Percentiles rank a stretch among this genome's conserved stretches.
Evolutionary conservation across 2,888 invertebrate species (phyloP).

Genomic region (Unio delphinus): DNA sequence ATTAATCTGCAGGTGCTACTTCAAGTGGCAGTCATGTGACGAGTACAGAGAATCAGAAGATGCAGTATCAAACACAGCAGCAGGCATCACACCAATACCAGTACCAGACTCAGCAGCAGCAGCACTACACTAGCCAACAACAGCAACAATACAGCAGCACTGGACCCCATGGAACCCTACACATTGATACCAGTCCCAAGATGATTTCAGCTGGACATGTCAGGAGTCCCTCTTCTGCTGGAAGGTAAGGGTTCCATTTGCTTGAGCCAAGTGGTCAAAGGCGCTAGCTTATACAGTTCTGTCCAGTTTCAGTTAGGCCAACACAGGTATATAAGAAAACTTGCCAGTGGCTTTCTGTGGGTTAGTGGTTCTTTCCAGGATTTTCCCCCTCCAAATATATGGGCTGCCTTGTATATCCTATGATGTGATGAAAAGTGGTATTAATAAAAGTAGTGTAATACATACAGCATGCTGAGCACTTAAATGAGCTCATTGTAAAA

Average conservation of each 20-base stretch:
- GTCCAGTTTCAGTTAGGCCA: no score
- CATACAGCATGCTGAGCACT: no score
- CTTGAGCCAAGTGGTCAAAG: not conserved
- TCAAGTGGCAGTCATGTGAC: slow-evolving; percentile 22
- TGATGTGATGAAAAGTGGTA: no score
- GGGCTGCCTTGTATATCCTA: no score
- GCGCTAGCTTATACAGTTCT: no score
- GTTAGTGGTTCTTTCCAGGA: no score
- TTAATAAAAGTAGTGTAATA: no score
- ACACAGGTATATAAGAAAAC: no score
- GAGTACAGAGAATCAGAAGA: slow-evolving; percentile 33
- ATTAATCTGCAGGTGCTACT: no score
- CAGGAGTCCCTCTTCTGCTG: slow-evolving; percentile 56
- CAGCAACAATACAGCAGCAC: slow-evolving; percentile 13
- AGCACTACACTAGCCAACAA: slow-evolving; percentile 40
- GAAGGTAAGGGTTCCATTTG: slow-evolving; percentile 44
- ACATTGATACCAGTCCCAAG: slow-evolving; percentile 54
- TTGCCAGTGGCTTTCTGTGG: no score
- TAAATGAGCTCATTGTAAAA: no score
- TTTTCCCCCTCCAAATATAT: no score
- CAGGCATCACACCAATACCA: slow-evolving; percentile 13
- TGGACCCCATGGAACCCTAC: slow-evolving; percentile 46
- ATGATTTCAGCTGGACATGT: slow-evolving; percentile 37
- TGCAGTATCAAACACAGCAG: slow-evolving; percentile 37
- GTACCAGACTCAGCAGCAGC: slow-evolving; percentile 32